These are phyloP conservation scores for Rissa tridactyla DNA, from an alignment of 2,113 vertebrate species.

Conservation along the genomic window DNA sequence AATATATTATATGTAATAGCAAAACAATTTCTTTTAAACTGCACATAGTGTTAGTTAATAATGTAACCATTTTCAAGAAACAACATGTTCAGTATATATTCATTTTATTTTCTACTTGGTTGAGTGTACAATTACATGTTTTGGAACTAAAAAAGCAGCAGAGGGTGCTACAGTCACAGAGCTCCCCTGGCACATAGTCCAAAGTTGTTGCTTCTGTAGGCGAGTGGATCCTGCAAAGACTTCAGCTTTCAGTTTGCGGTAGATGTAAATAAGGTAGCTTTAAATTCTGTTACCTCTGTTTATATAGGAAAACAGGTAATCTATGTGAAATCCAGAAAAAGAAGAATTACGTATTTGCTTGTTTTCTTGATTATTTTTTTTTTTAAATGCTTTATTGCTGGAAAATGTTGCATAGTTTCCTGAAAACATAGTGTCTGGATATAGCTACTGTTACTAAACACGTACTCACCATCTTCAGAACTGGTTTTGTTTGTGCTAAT, in stretches of 20 bases:
- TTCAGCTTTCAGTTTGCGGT: not conserved
- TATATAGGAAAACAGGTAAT: not conserved
- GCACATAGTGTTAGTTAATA: not conserved
- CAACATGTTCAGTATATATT: not conserved
- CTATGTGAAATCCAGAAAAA: not conserved
- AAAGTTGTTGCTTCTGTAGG: not conserved
- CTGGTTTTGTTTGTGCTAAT: not conserved
- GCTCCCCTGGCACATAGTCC: not conserved
- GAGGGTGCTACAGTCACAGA: constrained; percentile 74
- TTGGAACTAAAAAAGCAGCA: constrained; percentile 65
- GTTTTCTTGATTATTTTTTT: not conserved
- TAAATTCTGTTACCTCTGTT: not conserved
- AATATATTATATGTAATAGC: not conserved
- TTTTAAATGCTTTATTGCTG: not conserved
- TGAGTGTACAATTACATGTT: not conserved
- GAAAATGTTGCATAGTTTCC: not conserved
- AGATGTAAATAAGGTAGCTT: not conserved
- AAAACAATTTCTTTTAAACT: not conserved
- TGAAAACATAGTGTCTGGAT: not conserved
- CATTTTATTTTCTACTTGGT: not conserved
- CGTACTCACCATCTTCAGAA: not conserved
- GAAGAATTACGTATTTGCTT: not conserved
- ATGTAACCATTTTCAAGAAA: not conserved
- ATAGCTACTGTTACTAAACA: not conserved
- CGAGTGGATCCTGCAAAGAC: not conserved